phyloP scores from a whole-genome alignment of 2,888 invertebrate species.

The Tetragonula carbonaria region DNA sequence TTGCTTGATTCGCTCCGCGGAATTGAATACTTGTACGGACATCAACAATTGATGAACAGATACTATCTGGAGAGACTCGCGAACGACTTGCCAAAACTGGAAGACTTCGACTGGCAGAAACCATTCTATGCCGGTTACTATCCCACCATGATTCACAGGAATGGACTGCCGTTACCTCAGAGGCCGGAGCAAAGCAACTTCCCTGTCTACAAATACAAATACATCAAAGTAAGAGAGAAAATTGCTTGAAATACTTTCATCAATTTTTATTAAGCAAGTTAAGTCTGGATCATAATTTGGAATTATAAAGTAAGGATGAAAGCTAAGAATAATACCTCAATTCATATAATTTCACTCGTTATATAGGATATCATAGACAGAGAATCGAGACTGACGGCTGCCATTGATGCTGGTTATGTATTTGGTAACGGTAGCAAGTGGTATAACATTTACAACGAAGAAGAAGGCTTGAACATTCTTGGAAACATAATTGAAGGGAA shows the following conservation, averaged over 20 bases:
- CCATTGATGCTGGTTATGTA: constrained; percentile 75
- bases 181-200: constrained; percentile 80
- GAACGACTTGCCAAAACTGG: constrained; percentile 84
- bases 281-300: too few relatives aligned
- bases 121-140: constrained; percentile 85
- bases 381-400: constrained; percentile 72
- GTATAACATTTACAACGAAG: constrained; percentile 70
- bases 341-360: neutral
- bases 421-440: constrained; percentile 70
- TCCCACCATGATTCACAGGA: constrained; percentile 86
- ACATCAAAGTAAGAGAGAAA: constrained; percentile 65
- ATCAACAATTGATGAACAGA: constrained; percentile 85
- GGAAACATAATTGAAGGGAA: constrained; percentile 82
- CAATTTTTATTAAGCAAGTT: neutral
- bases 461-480: constrained; percentile 78
- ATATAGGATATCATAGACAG: constrained; percentile 59
- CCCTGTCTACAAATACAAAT: constrained; percentile 73
- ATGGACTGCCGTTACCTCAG: constrained; percentile 86
- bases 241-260: neutral
- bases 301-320: too few relatives aligned
- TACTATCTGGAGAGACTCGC: constrained; percentile 86
- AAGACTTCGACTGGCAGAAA: constrained; percentile 84
- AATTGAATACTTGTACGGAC: constrained; percentile 84
- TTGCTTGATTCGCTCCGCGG: constrained; percentile 82
- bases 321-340: too few relatives aligned